A percentile compares a stretch with the other conserved stretches of the same genome.
Conservation (phyloP, 2,113 vertebrate species). For the Corythoichthys intestinalis region DNA sequence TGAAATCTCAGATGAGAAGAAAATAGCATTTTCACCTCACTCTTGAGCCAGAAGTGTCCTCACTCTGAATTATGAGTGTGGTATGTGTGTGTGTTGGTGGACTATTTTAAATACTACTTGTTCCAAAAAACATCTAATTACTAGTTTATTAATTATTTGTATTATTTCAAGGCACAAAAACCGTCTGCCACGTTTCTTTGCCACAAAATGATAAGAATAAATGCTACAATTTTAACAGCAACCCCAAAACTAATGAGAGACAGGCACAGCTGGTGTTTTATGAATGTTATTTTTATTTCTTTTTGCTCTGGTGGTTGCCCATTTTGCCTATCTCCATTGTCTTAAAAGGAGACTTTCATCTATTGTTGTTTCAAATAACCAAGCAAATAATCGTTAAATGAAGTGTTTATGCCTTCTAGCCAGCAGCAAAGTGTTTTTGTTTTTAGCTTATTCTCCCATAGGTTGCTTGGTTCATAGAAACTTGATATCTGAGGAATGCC, state of each 20-base stretch:
- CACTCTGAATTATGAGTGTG: constrained; percentile 17
- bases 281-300: not conserved
- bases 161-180: not conserved
- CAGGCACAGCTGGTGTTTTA: not conserved
- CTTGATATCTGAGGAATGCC: constrained; percentile 1
- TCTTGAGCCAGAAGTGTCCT: constrained; percentile 60
- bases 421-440: not conserved
- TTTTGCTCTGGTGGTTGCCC: not conserved
- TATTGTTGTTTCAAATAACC: not conserved
- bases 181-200: no score
- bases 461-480: not conserved
- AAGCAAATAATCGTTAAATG: not conserved
- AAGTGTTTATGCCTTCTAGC: not conserved
- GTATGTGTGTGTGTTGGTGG: constrained; percentile 14
- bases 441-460: not conserved
- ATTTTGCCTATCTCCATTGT: not conserved
- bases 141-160: constrained; percentile 2
- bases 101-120: constrained; percentile 15
- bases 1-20: constrained; percentile 73
- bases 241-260: not conserved
- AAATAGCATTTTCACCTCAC: constrained; percentile 76
- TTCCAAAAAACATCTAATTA: constrained; percentile 19
- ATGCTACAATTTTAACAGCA: not conserved
- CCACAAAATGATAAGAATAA: not conserved
- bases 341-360: not conserved